A percentile compares a stretch with the other conserved stretches of the same genome.
phyloP scores from a whole-genome alignment of 2,113 vertebrate genomes.

The Psilopsiagon aymara region DNA sequence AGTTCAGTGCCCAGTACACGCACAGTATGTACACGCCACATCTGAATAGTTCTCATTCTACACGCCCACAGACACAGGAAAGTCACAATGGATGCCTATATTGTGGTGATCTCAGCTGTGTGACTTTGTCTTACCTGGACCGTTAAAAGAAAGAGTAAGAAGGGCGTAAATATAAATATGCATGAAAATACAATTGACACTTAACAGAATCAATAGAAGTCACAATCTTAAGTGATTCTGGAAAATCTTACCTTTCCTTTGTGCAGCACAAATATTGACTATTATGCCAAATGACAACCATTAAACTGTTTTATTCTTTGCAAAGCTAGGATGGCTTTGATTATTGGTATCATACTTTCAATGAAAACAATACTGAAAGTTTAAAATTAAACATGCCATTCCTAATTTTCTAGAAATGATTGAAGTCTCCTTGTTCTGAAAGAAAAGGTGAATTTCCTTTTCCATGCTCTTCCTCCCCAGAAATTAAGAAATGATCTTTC shows the following conservation, averaged over 20 bases:
- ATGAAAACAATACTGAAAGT: neutral
- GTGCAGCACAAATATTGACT: neutral
- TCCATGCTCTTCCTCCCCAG: neutral
- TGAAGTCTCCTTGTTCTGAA: neutral
- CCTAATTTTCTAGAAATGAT: neutral
- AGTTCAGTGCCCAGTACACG: neutral
- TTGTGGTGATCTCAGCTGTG: neutral
- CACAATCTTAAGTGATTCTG: neutral
- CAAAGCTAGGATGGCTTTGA: neutral
- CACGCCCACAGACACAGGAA: too few species aligned
- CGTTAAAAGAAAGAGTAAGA: neutral
- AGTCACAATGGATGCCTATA: neutral
- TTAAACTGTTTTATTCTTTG: neutral
- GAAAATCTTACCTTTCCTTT: neutral
- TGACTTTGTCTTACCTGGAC: neutral
- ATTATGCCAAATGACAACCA: neutral
- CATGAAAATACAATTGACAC: neutral
- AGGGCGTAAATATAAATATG: neutral
- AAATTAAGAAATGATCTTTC: neutral
- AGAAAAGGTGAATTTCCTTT: neutral
- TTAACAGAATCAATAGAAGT: neutral
- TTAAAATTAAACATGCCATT: neutral
- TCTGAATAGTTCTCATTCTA: neutral
- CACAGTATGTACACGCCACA: too few species aligned
- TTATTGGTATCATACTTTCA: neutral